Conservation (phyloP, 1,140 invertebrate species). For the Drosophila novamexicana region DNA sequence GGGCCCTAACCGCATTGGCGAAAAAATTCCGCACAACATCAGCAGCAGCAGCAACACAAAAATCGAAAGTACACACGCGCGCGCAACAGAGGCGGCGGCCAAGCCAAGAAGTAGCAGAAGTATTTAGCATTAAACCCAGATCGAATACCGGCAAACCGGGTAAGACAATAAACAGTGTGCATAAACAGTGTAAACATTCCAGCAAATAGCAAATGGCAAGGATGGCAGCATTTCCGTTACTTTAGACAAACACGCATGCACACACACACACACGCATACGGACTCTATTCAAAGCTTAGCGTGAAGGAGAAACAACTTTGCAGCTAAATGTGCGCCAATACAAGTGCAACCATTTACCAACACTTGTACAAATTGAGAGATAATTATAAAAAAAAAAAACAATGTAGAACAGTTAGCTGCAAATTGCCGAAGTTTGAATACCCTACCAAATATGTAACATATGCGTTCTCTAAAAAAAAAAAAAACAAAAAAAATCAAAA, state of each 20-base stretch:
- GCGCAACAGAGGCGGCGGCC: conserved; percentile 17
- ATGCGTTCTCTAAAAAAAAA: too few species aligned
- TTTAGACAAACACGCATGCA: conserved; percentile 14
- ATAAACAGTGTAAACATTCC: conserved; percentile 15
- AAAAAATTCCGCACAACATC: conserved; percentile 52
- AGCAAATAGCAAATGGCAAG: conserved; percentile 10
- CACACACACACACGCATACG: not conserved
- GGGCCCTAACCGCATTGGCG: conserved; percentile 54
- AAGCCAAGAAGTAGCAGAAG: conserved; percentile 16
- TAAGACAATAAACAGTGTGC: conserved; percentile 20
- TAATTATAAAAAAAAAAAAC: not conserved
- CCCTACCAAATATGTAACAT: not conserved
- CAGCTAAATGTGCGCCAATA: conserved; percentile 12
- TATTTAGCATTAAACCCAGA: conserved; percentile 2
- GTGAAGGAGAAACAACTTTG: conserved; percentile 17
- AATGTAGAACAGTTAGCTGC: not conserved
- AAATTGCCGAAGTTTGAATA: not conserved
- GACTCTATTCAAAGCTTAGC: conserved; percentile 1
- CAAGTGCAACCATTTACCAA: conserved; percentile 13
- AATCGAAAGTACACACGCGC: conserved; percentile 37
- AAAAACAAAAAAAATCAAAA: too few species aligned
- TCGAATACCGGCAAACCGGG: conserved; percentile 25
- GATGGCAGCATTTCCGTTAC: conserved; percentile 23
- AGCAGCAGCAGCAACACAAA: conserved; percentile 40
- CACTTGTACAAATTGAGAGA: conserved; percentile 1